Percentiles rank a stretch among this genome's conserved stretches.
Conservation (phyloP, 2,113 vertebrate genomes). For the Callipepla squamata region DNA sequence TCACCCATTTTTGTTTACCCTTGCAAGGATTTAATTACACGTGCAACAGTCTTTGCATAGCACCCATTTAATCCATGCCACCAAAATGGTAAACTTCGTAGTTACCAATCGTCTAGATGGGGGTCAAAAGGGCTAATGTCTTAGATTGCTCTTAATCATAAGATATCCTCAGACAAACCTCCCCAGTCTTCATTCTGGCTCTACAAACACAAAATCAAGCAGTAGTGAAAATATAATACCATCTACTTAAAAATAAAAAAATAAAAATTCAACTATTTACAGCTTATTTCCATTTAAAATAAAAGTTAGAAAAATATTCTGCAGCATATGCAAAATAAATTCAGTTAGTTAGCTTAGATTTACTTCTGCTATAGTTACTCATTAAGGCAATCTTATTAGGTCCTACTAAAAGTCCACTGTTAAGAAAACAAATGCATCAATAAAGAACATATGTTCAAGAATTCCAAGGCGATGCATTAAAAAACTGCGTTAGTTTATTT, state of each 20-base stretch:
- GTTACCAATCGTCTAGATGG: conserved; percentile 88
- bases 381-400: not conserved
- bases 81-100: conserved; percentile 85
- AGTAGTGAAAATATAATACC: conserved; percentile 76
- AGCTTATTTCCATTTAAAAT: not conserved
- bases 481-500: not conserved
- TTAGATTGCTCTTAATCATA: conserved; percentile 88
- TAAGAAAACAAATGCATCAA: conserved; percentile 1
- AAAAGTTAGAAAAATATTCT: conserved; percentile 16
- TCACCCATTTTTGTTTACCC: conserved; percentile 49
- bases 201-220: conserved; percentile 91
- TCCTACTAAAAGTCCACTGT: not conserved
- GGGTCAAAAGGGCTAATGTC: conserved; percentile 79
- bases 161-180: conserved; percentile 96
- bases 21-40: conserved; percentile 79
- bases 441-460: not conserved
- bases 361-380: not conserved
- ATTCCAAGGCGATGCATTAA: not conserved
- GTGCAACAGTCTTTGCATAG: conserved; percentile 84
- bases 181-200: conserved; percentile 98
- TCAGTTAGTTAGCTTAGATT: conserved; percentile 7
- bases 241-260: conserved; percentile 9
- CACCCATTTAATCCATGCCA: conserved; percentile 88
- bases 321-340: not conserved
- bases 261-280: not conserved